These are phyloP conservation scores for Drosophila subquinaria DNA, from an alignment of 2,888 invertebrate genomes.

Conservation along the genomic window DNA sequence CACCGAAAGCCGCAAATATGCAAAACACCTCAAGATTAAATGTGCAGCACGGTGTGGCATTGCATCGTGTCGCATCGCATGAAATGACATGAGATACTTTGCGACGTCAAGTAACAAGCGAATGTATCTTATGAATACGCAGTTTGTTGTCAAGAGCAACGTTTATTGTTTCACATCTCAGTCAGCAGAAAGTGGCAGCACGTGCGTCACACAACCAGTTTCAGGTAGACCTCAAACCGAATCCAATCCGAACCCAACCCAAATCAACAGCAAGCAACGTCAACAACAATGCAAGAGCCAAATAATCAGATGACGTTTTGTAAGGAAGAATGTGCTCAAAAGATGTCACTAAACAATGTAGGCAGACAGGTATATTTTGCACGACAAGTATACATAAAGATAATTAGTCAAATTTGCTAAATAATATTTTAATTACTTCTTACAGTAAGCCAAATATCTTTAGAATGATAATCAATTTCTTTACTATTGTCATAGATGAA, in stretches of 20 bases:
- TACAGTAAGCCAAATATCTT: too few species aligned
- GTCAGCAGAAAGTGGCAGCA: slow-evolving; percentile 38
- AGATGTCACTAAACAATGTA: slow-evolving; percentile 24
- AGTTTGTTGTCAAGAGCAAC: slow-evolving; percentile 37
- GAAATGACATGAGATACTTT: slow-evolving; percentile 73
- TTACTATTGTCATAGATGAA: too few species aligned
- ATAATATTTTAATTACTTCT: too few species aligned
- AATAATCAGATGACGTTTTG: slow-evolving; percentile 30
- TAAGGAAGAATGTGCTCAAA: neutral
- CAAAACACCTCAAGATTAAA: slow-evolving; percentile 76
- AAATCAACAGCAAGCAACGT: slow-evolving; percentile 7
- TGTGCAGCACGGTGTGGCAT: slow-evolving; percentile 68
- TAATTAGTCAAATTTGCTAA: neutral
- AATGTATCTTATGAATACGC: slow-evolving; percentile 64
- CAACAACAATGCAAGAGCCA: slow-evolving; percentile 26
- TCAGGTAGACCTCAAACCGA: slow-evolving; percentile 26
- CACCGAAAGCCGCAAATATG: slow-evolving; percentile 68
- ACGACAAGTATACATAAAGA: neutral
- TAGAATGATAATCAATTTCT: too few species aligned
- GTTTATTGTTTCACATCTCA: slow-evolving; percentile 61
- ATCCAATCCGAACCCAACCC: slow-evolving; percentile 1
- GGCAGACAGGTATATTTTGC: slow-evolving; percentile 2
- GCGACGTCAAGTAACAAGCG: slow-evolving; percentile 59
- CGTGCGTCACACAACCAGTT: slow-evolving; percentile 78
- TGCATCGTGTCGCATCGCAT: slow-evolving; percentile 41